These are phyloP conservation scores for Yasuhikotakia modesta DNA, from an alignment of 2,797 vertebrate genomes.

Conservation along the genomic window DNA sequence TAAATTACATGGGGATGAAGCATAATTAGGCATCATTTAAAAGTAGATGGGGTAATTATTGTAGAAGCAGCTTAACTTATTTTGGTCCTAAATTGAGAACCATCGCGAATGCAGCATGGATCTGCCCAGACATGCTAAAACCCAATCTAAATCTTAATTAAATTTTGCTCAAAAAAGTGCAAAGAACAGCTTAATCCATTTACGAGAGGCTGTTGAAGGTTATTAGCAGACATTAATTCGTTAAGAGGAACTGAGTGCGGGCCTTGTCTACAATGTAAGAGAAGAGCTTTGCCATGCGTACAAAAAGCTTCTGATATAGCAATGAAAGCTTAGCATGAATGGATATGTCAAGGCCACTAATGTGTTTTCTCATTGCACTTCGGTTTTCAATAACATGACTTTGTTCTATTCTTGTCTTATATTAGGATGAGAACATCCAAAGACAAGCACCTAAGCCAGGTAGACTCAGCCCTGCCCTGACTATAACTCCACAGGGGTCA, in stretches of 20 bases:
- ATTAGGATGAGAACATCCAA: conserved; percentile 72
- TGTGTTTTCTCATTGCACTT: conserved; percentile 68
- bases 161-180: conserved; percentile 79
- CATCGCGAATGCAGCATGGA: conserved; percentile 73
- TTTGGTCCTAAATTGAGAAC: conserved; percentile 78
- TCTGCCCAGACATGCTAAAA: conserved; percentile 81
- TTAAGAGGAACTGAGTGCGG: conserved; percentile 81
- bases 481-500: conserved; percentile 87
- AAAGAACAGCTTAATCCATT: conserved; percentile 80
- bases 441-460: conserved; percentile 86
- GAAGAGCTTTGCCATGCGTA: conserved; percentile 67
- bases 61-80: conserved; percentile 80
- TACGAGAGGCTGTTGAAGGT: conserved; percentile 77
- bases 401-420: conserved; percentile 70
- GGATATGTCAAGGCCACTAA: conserved; percentile 63
- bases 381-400: conserved; percentile 69
- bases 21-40: conserved; percentile 80
- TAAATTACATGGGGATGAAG: conserved; percentile 77
- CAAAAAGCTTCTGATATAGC: conserved; percentile 77
- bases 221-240: conserved; percentile 82
- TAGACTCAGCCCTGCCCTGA: conserved; percentile 78
- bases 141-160: conserved; percentile 86
- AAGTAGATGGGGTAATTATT: conserved; percentile 81
- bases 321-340: conserved; percentile 80
- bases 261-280: conserved; percentile 69